Conservation (phyloP, 1,140 invertebrate species). For the Ditylenchus dipsaci region DNA sequence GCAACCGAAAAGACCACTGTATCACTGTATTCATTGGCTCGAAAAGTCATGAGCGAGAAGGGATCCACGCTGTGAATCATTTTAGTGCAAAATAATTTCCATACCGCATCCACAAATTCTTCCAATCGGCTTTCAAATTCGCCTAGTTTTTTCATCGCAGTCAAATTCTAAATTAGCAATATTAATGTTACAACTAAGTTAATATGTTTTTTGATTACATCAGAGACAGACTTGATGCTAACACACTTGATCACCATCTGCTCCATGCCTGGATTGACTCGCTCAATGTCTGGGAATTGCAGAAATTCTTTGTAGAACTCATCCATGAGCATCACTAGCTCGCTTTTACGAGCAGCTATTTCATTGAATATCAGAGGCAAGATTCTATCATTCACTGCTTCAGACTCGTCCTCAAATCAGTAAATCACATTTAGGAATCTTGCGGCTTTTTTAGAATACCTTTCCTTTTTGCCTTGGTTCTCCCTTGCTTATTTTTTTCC, state of each 20-base stretch:
- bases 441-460: too few relatives aligned
- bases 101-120: slow-evolving; percentile 21
- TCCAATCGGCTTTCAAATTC: slow-evolving; percentile 11
- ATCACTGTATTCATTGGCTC: slow-evolving; percentile 13
- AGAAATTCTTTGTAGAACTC: slow-evolving; percentile 18
- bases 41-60: slow-evolving; percentile 6
- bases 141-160: slow-evolving; percentile 13
- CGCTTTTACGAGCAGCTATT: slow-evolving; percentile 12
- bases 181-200: not conserved
- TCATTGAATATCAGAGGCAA: slow-evolving; percentile 16
- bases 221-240: slow-evolving; percentile 1
- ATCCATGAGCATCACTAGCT: slow-evolving; percentile 9
- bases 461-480: too few relatives aligned
- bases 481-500: not conserved
- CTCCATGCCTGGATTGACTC: slow-evolving; percentile 4
- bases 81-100: slow-evolving; percentile 18
- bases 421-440: too few relatives aligned
- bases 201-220: not conserved
- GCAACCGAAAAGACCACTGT: slow-evolving; percentile 1
- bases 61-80: slow-evolving; percentile 6
- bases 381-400: slow-evolving; percentile 22
- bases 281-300: slow-evolving; percentile 14
- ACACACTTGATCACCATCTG: slow-evolving; percentile 13
- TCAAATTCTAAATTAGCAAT: slow-evolving; percentile 15
- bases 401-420: slow-evolving; percentile 8